Conservation (phyloP, 2,797 vertebrate species). For the Peromyscus melanophrys region DNA sequence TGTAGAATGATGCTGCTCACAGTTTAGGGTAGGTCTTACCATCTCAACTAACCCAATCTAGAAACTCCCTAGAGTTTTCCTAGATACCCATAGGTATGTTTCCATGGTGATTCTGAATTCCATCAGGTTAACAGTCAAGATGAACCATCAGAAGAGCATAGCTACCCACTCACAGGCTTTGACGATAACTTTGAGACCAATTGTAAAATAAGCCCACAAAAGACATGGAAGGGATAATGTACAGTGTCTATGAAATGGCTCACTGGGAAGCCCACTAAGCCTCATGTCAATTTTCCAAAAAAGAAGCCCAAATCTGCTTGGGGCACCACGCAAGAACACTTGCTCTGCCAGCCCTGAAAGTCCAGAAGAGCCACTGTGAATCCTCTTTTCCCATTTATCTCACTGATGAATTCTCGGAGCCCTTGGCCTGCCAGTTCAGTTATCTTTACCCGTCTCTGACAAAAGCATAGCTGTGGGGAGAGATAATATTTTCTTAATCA, state of each 20-base stretch:
- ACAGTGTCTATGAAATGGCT: neutral
- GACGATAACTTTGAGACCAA: neutral
- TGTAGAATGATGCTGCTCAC: neutral
- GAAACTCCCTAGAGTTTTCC: neutral
- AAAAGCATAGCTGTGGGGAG: slow-evolving; percentile 70
- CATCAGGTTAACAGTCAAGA: neutral
- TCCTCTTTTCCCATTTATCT: slow-evolving; percentile 53
- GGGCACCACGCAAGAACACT: neutral
- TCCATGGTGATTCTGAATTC: neutral
- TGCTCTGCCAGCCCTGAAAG: neutral
- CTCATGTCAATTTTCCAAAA: neutral
- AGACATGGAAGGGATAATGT: neutral
- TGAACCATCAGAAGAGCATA: neutral
- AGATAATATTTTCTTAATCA: slow-evolving; percentile 80
- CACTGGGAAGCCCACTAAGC: neutral
- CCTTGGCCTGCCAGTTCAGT: slow-evolving; percentile 26
- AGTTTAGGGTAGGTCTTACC: neutral
- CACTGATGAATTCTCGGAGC: slow-evolving; percentile 70
- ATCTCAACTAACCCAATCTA: neutral
- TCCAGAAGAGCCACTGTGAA: neutral
- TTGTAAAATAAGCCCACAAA: neutral
- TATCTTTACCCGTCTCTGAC: slow-evolving; percentile 61
- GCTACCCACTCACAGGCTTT: neutral
- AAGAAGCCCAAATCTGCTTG: neutral
- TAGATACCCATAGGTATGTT: neutral